Base-by-base conservation (phyloP, 2,888 invertebrate genomes). In the Drosophila peninsularis region DNA sequence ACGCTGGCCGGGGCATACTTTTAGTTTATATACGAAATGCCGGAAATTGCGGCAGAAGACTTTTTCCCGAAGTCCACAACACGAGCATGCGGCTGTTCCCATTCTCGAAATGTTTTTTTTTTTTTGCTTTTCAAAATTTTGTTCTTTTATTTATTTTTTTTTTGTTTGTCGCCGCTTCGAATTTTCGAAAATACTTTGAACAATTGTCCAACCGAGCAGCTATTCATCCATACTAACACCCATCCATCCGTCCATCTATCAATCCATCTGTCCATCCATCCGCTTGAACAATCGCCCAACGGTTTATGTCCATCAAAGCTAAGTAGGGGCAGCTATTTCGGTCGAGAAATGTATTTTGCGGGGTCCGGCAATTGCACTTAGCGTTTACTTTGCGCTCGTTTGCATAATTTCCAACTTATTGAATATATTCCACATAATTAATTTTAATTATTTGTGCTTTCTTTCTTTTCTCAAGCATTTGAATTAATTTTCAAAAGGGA, bases 361-460 rank as follows among this genome's bases (percentile, higher is more conserved):
- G 66, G 50, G 11, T 34, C 39, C 50, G 64, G 54, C 70, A 79
- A 85, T 81, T 80, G 86, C 82, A 88, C 83, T 85, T 82, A 79
- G 88, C 65, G 75, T 82, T 88, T 83, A 79, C 82, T 83, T 72
- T 85, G 69, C 71, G 84, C 82, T 86, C 84, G 88, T 84, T 84
- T 88, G 78, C 86, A 84, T 88, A 83, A 88, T 88, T 88, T 83
- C 58, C 80, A 86, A 80, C 86, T 88, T 86, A 88, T 88, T 88
- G 88, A 83, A 83, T 83, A 83, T 82, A 88, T 83, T 83, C 88
- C 83, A 82, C 88, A 86, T 86, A 83, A 83, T 83, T 83, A 83
- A 83, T 83, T 83, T 83, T 83, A 82, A 88, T 83, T 88, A 88
- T 88, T 82, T 82, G 82, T 76, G 82, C 74, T 81, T 14, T 41